Evolutionary conservation across 2,888 invertebrate genomes (phyloP).

Genomic region (Troides oblongomaculatus): DNA sequence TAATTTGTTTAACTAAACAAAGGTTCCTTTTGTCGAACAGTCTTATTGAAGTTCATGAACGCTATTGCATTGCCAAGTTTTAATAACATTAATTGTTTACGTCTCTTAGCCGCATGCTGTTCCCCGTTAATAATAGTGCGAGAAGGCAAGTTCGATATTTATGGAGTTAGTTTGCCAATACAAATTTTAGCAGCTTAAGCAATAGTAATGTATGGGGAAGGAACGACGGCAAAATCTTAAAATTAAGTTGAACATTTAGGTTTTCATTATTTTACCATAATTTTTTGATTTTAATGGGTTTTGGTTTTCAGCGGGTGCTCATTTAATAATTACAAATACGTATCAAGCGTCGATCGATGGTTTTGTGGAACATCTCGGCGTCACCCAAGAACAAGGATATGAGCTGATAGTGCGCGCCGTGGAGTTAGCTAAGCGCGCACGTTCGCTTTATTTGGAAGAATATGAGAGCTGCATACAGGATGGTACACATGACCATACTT

Average conservation of each 20-base stretch:
- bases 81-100: constrained; percentile 74
- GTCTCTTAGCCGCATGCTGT: constrained; percentile 65
- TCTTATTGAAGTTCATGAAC: constrained; percentile 57
- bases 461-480: constrained; percentile 65
- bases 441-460: constrained; percentile 81
- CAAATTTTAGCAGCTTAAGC: constrained; percentile 25
- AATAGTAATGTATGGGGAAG: constrained; percentile 49
- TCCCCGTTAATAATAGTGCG: constrained; percentile 57
- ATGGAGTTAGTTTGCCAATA: constrained; percentile 49
- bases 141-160: constrained; percentile 38
- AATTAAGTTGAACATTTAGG: constrained; percentile 9
- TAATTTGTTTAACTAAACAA: constrained; percentile 69
- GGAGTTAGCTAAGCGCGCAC: constrained; percentile 85
- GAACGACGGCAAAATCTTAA: constrained; percentile 41
- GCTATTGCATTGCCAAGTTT: constrained; percentile 67
- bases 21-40: constrained; percentile 54
- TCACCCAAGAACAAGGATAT: constrained; percentile 84
- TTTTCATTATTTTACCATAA: constrained; percentile 30
- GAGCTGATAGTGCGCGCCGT: constrained; percentile 88
- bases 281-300: constrained; percentile 29
- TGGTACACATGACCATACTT: constrained; percentile 44
- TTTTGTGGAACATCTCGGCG: constrained; percentile 85
- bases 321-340: constrained; percentile 92
- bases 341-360: constrained; percentile 92
- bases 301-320: constrained; percentile 86